These are phyloP conservation scores for Megalopta genalis DNA, from an alignment of 1,140 invertebrate genomes.

Conservation along the genomic window DNA sequence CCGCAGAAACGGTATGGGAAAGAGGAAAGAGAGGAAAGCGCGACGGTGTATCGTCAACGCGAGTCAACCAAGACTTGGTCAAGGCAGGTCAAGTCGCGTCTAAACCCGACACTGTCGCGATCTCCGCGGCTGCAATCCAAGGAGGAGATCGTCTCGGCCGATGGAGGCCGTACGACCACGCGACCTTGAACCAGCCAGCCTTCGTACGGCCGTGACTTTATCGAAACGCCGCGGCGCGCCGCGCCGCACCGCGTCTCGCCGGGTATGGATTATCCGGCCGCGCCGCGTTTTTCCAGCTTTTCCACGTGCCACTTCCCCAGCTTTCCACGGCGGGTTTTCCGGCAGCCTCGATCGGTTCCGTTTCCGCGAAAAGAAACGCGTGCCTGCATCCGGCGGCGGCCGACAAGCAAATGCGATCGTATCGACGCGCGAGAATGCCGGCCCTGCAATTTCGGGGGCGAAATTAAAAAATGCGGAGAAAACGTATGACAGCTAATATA, in stretches of 20 bases:
- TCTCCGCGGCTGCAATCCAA: conserved; percentile 37
- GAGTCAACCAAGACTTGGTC: conserved; percentile 30
- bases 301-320: not conserved
- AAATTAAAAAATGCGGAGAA: no score
- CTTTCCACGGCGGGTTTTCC: not conserved
- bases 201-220: conserved; percentile 46
- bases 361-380: not conserved
- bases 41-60: conserved; percentile 8
- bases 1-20: not conserved
- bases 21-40: conserved; percentile 6
- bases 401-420: not conserved
- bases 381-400: not conserved
- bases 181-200: conserved; percentile 45
- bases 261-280: conserved; percentile 28
- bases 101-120: conserved; percentile 43
- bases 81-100: conserved; percentile 51
- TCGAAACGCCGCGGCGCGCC: not conserved
- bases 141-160: conserved; percentile 30
- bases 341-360: not conserved
- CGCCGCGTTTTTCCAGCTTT: not conserved
- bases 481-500: no score
- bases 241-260: no score
- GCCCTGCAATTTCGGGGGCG: not conserved
- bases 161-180: conserved; percentile 15
- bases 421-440: no score